Conservation (phyloP, 2,113 vertebrate genomes). For the Cichladusa arquata region DNA sequence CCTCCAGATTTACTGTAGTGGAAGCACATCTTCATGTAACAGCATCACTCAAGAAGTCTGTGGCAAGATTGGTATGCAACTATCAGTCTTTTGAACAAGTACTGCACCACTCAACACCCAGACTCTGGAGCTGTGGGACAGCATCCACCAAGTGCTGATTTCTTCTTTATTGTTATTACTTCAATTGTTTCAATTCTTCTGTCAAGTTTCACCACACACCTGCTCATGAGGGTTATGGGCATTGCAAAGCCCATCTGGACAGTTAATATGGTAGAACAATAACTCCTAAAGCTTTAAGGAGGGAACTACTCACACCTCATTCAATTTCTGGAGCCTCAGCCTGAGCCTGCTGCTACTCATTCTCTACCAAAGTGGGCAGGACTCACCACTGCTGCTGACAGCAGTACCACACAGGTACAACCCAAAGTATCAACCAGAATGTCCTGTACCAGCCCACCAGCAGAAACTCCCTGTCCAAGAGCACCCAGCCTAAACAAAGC, state of each 20-base stretch:
- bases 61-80: neutral
- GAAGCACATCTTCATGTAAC: neutral
- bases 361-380: neutral
- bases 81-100: neutral
- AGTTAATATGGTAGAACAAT: rapidly evolving
- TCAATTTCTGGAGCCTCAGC: neutral
- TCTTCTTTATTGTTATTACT: neutral
- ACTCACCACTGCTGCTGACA: neutral
- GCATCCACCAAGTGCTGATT: neutral
- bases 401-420: rapidly evolving
- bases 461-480: neutral
- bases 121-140: neutral
- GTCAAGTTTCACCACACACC: rapidly evolving
- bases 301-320: neutral
- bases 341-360: neutral
- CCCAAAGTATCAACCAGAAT: rapidly evolving
- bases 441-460: neutral
- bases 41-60: neutral
- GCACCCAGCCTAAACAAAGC: neutral
- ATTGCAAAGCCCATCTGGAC: neutral
- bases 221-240: neutral
- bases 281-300: neutral
- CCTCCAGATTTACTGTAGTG: neutral
- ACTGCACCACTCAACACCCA: neutral
- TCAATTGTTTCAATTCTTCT: neutral